Evolutionary conservation across 2,113 vertebrate species (phyloP).

Genomic region (Pipra filicauda): DNA sequence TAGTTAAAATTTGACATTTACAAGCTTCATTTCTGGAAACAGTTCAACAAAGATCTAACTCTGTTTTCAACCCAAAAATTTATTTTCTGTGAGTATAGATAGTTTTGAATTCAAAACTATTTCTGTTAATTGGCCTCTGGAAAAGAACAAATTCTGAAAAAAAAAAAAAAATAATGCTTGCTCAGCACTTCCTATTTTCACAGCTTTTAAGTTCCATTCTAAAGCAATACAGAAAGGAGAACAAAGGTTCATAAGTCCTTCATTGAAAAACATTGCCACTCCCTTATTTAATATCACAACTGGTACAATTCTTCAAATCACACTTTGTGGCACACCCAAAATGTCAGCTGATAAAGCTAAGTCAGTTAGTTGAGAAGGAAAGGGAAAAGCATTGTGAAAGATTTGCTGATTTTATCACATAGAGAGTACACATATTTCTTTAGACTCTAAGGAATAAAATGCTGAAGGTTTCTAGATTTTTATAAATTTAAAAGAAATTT

Average conservation of each 20-base stretch:
- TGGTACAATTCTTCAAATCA: neutral
- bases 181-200: neutral
- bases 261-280: neutral
- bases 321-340: neutral
- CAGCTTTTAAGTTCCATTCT: neutral
- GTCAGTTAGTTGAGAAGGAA: neutral
- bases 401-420: neutral
- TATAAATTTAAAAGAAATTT: neutral
- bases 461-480: neutral
- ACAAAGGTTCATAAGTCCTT: neutral
- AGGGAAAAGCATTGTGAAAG: neutral
- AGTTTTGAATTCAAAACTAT: neutral
- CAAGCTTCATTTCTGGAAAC: neutral
- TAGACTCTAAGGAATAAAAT: neutral
- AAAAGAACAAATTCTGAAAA: neutral
- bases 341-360: fast-evolving
- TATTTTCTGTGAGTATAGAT: neutral
- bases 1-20: neutral
- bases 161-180: neutral
- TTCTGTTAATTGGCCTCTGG: neutral
- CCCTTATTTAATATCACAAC: neutral
- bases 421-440: neutral
- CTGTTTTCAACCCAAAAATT: neutral
- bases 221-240: neutral
- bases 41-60: neutral